Base-by-base conservation (phyloP, 2,113 vertebrate species). In the Eudorcas thomsonii region DNA sequence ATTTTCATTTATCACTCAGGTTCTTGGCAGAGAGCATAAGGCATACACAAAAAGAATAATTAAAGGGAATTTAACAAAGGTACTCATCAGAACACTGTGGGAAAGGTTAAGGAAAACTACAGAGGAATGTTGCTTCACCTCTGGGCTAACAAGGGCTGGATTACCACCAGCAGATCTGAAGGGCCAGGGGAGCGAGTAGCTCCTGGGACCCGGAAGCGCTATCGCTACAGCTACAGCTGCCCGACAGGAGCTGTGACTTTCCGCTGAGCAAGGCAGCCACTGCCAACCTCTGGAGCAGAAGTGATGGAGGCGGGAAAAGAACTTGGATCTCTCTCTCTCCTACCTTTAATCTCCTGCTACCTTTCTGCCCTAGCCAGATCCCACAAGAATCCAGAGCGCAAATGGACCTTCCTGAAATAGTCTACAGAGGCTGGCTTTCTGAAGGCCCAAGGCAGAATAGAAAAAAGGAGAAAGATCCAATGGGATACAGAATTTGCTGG, bases 1-100 rank as follows among this genome's bases (percentile, higher is more conserved):
- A 94, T 96, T 96, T 96, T 96, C 30, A 94, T 90, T 96, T 88
- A 97, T 91, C 85, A 96, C 30, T 67, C 60, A 94, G 74, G 36
- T 94, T 81, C 17, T 86, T 97, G 95, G 77, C 64, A 94, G 45
- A 82, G 95, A 97, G 74, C 54, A 97, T 82, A 95, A 96, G 91
- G 57, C 23, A 80, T 43, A 45, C 26, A 95, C 48, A 94, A 93
- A 78, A 8, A 88, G 48, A n/a, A 19, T 85, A 91, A 93, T 94
- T 96, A 88, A 94, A 82, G 54, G 64, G 14, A 93, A 74, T 88
- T 96, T 96, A 60, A 88, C 39, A 85, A 90, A 94, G 52, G 25
- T 84, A 57, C 45, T 92, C 93, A 91, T 94, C 87, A 64, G 45
- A 92, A 96, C 62, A 52, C 91, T 89, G 30, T 95, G n/a, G 43